Percentiles rank a stretch among this genome's conserved stretches.
Conservation (phyloP, 1,140 invertebrate genomes). For the Atta colombica region DNA sequence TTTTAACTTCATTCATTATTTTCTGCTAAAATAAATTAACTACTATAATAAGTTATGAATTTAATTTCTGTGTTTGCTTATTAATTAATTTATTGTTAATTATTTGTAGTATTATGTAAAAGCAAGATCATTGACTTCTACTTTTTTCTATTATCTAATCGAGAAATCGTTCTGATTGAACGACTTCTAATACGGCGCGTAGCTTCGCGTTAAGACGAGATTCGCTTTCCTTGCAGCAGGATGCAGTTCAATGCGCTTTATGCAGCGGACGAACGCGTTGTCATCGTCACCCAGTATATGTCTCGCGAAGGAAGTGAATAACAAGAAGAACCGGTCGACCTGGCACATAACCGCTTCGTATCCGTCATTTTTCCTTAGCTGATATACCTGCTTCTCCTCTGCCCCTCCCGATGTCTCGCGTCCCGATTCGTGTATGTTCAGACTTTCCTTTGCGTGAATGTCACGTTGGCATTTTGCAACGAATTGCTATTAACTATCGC, state of each 20-base stretch:
- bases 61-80: neutral
- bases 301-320: conserved; percentile 68
- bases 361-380: conserved; percentile 71
- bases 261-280: conserved; percentile 28
- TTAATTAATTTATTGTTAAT: neutral
- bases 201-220: neutral
- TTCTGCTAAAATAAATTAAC: neutral
- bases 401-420: neutral
- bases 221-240: neutral
- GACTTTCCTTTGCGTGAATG: conserved; percentile 59
- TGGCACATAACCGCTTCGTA: conserved; percentile 73
- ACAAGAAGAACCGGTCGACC: conserved; percentile 75
- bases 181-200: neutral
- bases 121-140: neutral
- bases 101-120: neutral
- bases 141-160: neutral
- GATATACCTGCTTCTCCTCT: conserved; percentile 64
- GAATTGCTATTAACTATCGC: conserved; percentile 45
- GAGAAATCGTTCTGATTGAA: neutral
- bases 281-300: conserved; percentile 70
- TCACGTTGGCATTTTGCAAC: conserved; percentile 61
- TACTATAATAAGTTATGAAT: neutral
- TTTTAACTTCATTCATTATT: neutral
- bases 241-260: conserved; percentile 10
- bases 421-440: conserved; percentile 2